Evolutionary conservation across 2,113 vertebrate genomes (phyloP).

Genomic region (Xenotilapia leptura): DNA sequence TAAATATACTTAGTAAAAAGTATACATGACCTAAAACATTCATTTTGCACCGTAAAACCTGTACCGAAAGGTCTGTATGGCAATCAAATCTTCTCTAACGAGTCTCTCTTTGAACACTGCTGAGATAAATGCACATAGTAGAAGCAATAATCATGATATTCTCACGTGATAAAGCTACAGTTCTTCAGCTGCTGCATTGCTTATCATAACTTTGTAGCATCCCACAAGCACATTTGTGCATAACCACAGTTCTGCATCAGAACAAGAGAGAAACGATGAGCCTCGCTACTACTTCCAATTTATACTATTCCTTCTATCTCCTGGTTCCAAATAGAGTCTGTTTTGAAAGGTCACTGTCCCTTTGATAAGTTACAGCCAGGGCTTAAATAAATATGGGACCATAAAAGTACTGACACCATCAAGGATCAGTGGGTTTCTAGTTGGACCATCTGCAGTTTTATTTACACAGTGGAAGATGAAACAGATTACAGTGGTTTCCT

Average conservation of each 20-base stretch:
- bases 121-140: background rate
- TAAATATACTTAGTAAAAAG: background rate
- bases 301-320: background rate
- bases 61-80: fast-evolving
- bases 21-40: background rate
- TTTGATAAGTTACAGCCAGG: background rate
- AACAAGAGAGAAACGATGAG: background rate
- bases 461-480: background rate
- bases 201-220: background rate
- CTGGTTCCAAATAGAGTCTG: background rate
- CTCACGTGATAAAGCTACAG: background rate
- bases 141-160: background rate
- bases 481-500: background rate
- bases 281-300: background rate
- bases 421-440: background rate
- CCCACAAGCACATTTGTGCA: background rate
- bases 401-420: background rate
- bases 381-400: background rate
- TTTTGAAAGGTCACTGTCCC: background rate
- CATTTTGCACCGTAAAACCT: background rate
- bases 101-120: background rate
- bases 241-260: background rate
- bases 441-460: background rate
- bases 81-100: background rate
- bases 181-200: background rate